These are phyloP conservation scores for Caenorhabditis sp. DNA, from an alignment of 2,888 invertebrate genomes.

Conservation along the genomic window DNA sequence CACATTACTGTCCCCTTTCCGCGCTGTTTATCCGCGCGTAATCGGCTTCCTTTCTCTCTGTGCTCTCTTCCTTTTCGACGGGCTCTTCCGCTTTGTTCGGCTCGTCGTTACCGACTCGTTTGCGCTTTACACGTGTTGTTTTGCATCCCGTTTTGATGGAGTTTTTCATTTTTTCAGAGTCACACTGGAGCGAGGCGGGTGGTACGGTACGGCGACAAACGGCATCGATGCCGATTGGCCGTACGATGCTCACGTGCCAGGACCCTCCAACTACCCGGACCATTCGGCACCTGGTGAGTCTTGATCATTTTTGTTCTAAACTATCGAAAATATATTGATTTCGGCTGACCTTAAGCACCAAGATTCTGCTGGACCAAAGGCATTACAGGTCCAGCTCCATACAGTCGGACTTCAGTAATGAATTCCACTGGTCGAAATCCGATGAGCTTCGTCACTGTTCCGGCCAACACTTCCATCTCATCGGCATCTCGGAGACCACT, in stretches of 20 bases:
- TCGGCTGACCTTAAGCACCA: too few species aligned
- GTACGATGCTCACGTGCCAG: slow-evolving; percentile 50
- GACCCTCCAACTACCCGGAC: slow-evolving; percentile 54
- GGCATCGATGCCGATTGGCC: slow-evolving; percentile 32
- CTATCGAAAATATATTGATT: too few species aligned
- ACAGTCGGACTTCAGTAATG: slow-evolving; percentile 36
- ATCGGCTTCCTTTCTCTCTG: slow-evolving; percentile 12
- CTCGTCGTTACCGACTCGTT: slow-evolving; percentile 1
- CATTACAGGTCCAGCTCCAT: slow-evolving; percentile 39
- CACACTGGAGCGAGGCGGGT: slow-evolving; percentile 52
- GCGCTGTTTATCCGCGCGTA: slow-evolving; percentile 22
- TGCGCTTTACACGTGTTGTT: slow-evolving; percentile 6
- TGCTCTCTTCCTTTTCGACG: slow-evolving; percentile 16
- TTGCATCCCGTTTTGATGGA: background rate
- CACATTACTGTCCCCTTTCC: slow-evolving; percentile 6
- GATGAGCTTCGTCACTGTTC: slow-evolving; percentile 43
- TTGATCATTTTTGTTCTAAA: too few species aligned
- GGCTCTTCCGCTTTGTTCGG: background rate
- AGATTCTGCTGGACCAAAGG: too few species aligned
- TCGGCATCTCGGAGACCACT: slow-evolving; percentile 30
- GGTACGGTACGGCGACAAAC: slow-evolving; percentile 31
- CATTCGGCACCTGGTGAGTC: slow-evolving; percentile 32
- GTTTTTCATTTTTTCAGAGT: slow-evolving; percentile 11
- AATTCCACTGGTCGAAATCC: slow-evolving; percentile 26
- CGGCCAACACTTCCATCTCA: slow-evolving; percentile 30